phyloP scores from a whole-genome alignment of 2,113 vertebrate species.

The Passer montanus region DNA sequence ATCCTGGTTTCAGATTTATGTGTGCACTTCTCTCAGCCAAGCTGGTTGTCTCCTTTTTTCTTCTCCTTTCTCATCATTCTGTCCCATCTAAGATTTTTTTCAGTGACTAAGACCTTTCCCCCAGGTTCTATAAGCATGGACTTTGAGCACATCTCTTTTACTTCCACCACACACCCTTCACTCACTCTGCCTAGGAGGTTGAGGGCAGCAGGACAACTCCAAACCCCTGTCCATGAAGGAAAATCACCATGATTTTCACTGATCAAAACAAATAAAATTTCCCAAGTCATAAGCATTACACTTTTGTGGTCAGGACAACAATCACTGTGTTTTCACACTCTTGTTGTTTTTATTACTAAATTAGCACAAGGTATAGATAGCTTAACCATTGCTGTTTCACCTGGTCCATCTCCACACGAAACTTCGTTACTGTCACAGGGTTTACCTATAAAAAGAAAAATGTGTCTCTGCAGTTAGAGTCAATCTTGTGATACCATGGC shows the following conservation, averaged over 20 bases:
- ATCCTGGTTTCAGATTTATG: neutral
- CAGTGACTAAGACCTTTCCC: neutral
- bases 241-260: neutral
- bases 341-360: neutral
- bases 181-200: neutral
- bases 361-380: neutral
- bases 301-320: neutral
- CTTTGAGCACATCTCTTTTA: neutral
- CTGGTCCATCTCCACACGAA: neutral
- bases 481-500: neutral
- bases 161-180: neutral
- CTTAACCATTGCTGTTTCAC: neutral
- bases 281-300: neutral
- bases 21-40: neutral
- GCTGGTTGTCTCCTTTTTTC: neutral
- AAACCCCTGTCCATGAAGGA: neutral
- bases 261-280: neutral
- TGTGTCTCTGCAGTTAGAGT: neutral
- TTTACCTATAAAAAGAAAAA: neutral
- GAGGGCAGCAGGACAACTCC: neutral
- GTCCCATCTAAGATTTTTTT: neutral
- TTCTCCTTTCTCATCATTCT: neutral
- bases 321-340: neutral
- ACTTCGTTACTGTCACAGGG: neutral
- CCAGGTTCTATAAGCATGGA: accelerated